Percentiles rank a stretch among this genome's conserved stretches.
These are phyloP conservation scores for Lasioglossum pauxillum DNA, from an alignment of 2,888 invertebrate species.

Conservation along the genomic window DNA sequence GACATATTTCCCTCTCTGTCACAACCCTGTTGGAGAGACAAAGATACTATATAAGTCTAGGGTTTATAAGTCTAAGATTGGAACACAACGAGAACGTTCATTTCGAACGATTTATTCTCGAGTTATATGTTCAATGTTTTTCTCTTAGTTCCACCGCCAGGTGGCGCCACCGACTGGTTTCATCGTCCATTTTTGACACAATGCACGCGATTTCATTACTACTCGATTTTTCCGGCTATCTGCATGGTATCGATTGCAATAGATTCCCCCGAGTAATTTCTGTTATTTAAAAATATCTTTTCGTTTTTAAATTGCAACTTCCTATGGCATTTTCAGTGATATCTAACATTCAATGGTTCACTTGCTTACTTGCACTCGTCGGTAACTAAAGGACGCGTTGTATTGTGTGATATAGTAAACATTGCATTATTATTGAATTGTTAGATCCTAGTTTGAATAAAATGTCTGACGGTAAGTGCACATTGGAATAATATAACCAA, in stretches of 20 bases:
- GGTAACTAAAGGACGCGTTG: background rate
- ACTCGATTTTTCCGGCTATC: background rate
- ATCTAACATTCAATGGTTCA: background rate
- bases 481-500: slow-evolving; percentile 13
- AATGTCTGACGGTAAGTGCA: slow-evolving; percentile 59
- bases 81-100: no score
- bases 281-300: background rate
- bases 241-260: background rate
- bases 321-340: background rate
- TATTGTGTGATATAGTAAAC: background rate
- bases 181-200: background rate
- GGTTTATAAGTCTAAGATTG: no score
- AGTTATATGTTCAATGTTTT: no score
- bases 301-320: background rate
- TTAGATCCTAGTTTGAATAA: background rate
- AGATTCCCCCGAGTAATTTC: background rate
- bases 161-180: background rate
- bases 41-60: no score
- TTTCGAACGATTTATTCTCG: no score
- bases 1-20: no score
- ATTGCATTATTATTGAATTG: background rate
- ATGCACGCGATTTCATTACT: background rate
- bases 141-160: background rate
- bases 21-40: no score
- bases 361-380: background rate